phyloP scores from a whole-genome alignment of 2,797 vertebrate species.

The Myiothlypis coronata region DNA sequence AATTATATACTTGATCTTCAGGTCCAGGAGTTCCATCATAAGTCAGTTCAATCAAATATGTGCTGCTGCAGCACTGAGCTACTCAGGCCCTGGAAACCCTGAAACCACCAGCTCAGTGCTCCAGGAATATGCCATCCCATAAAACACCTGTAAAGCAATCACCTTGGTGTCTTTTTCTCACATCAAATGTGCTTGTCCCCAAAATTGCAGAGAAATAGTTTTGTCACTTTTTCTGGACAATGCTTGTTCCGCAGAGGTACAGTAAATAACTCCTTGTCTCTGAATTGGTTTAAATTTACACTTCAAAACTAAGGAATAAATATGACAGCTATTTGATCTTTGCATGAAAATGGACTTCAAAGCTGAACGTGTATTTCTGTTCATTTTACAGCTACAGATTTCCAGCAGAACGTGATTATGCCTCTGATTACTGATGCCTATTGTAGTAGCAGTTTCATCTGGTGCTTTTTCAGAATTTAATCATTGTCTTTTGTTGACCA shows the following conservation, averaged over 20 bases:
- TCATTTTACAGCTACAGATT: conserved; percentile 72
- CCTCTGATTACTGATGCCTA: conserved; percentile 77
- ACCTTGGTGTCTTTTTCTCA: not conserved
- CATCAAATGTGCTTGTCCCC: not conserved
- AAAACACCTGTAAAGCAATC: not conserved
- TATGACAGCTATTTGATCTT: conserved; percentile 82
- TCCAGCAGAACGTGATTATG: conserved; percentile 76
- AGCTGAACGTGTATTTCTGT: conserved; percentile 71
- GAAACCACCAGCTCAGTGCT: not conserved
- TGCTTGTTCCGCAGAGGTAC: not conserved
- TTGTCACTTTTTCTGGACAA: conserved; percentile 4
- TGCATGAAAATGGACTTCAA: conserved; percentile 84
- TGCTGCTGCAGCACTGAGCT: not conserved
- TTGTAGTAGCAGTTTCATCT: conserved; percentile 81
- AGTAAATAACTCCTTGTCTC: conserved; percentile 78
- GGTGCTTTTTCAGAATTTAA: conserved; percentile 84
- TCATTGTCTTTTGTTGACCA: conserved; percentile 93
- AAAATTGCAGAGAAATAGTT: conserved; percentile 28
- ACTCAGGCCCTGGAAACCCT: accelerated
- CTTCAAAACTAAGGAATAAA: conserved; percentile 79
- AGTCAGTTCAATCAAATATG: not conserved
- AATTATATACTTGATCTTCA: not conserved
- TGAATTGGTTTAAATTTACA: conserved; percentile 79
- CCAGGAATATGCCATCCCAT: not conserved
- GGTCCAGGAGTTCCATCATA: not conserved